phyloP scores from a whole-genome alignment of 2,888 invertebrate genomes.

The Ashinkailepas kermadecensis region DNA sequence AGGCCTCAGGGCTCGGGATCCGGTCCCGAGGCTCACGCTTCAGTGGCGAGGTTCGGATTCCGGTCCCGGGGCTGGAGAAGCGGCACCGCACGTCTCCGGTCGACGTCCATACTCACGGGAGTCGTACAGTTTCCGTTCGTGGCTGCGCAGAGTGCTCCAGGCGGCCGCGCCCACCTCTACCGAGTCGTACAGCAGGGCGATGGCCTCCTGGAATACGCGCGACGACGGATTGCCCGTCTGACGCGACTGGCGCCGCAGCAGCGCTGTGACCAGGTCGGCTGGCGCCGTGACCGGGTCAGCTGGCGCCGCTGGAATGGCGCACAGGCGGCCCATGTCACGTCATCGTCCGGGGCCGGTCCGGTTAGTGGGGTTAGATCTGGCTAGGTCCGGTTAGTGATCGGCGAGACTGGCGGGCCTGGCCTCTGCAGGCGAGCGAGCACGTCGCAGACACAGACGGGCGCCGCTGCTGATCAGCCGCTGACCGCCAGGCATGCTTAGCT shows the following conservation, averaged over 20 bases:
- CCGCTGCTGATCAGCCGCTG: no score
- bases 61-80: no score
- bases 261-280: constrained; percentile 24
- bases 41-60: no score
- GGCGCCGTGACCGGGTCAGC: constrained; percentile 19
- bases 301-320: neutral
- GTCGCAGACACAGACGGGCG: no score
- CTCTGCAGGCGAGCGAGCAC: no score
- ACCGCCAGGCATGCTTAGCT: no score
- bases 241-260: neutral
- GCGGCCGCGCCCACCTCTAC: constrained; percentile 33
- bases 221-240: constrained; percentile 23
- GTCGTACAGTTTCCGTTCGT: constrained; percentile 31
- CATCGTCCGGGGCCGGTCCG: neutral
- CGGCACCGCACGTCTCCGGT: no score
- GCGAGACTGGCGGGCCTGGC: no score
- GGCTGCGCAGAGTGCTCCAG: constrained; percentile 32
- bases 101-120: constrained; percentile 31
- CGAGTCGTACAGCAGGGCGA: constrained; percentile 33
- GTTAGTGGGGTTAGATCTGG: neutral
- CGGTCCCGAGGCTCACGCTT: no score
- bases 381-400: no score
- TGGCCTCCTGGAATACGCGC: constrained; percentile 32
- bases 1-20: no score
- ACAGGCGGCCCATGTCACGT: constrained; percentile 16